Evolutionary conservation across 2,113 vertebrate species (phyloP).

Genomic region (Siniperca knerii): DNA sequence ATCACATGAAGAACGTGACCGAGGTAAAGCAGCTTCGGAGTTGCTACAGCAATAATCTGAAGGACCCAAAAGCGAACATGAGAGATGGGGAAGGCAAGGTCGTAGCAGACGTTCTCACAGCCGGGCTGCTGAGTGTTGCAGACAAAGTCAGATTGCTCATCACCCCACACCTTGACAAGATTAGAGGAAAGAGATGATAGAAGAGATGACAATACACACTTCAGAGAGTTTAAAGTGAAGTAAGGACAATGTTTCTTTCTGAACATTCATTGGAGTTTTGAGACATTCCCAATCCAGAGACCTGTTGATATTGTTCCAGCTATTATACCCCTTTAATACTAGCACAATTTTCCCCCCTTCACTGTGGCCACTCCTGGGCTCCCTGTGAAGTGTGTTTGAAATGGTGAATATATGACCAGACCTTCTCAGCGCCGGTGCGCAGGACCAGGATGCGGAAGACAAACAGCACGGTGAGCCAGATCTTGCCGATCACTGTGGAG

Average conservation of each 20-base stretch:
- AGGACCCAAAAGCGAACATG: slow-evolving; percentile 98
- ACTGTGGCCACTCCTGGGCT: background rate
- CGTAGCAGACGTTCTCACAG: slow-evolving; percentile 97
- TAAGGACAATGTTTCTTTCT: background rate
- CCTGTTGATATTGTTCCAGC: background rate
- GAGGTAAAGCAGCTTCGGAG: slow-evolving; percentile 94
- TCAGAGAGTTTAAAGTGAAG: background rate
- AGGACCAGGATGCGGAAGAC: slow-evolving; percentile 97
- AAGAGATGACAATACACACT: background rate
- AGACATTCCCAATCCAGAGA: background rate
- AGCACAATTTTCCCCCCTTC: no score
- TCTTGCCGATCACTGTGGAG: slow-evolving; percentile 96
- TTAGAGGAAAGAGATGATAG: background rate
- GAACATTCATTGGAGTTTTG: background rate
- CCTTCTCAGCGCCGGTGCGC: slow-evolving; percentile 90
- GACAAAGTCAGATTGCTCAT: slow-evolving; percentile 95
- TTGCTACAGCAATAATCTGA: slow-evolving; percentile 96
- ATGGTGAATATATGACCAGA: background rate
- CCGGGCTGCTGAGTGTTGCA: slow-evolving; percentile 98
- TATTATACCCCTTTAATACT: no score
- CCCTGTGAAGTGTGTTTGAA: background rate
- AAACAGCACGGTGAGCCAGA: slow-evolving; percentile 98
- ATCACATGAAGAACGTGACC: slow-evolving; percentile 94
- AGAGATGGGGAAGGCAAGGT: slow-evolving; percentile 96
- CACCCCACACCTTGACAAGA: slow-evolving; percentile 89